These are phyloP conservation scores for Salpingus planirostris DNA, from an alignment of 2,888 invertebrate species.

Conservation along the genomic window DNA sequence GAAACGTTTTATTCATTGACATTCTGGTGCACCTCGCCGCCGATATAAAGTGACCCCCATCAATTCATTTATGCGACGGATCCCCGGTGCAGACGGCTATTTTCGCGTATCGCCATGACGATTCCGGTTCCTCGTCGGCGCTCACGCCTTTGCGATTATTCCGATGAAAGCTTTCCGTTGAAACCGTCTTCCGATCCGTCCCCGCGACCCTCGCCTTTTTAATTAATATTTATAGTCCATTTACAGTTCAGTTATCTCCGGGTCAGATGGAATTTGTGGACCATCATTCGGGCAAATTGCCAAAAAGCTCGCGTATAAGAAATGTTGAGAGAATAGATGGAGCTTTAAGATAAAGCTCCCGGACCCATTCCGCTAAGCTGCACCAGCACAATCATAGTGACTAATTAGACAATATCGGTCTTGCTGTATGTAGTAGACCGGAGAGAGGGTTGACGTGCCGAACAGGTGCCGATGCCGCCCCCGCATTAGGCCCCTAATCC, in stretches of 20 bases:
- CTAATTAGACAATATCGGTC: conserved; percentile 9
- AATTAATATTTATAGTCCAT: conserved; percentile 17
- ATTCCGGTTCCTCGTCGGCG: no score
- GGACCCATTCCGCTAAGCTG: conserved; percentile 8
- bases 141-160: no score
- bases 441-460: not conserved
- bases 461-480: not conserved
- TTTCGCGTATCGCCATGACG: no score
- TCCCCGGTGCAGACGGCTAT: no score
- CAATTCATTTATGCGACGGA: conserved; percentile 9
- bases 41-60: conserved; percentile 5
- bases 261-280: conserved; percentile 16
- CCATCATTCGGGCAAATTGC: conserved; percentile 15
- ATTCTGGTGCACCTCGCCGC: conserved; percentile 2
- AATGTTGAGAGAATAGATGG: conserved; percentile 12
- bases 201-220: conserved; percentile 10
- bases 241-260: conserved; percentile 17
- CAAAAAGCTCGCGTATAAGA: conserved; percentile 15
- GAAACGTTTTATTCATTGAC: conserved; percentile 6
- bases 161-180: conserved; percentile 3
- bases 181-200: no score
- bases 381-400: conserved; percentile 10
- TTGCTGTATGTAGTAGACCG: conserved; percentile 8
- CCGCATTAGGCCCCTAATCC: no score
- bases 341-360: conserved; percentile 7